Evolutionary conservation across 2,797 vertebrate genomes (phyloP).

Genomic region (Sebastes wilsoni): DNA sequence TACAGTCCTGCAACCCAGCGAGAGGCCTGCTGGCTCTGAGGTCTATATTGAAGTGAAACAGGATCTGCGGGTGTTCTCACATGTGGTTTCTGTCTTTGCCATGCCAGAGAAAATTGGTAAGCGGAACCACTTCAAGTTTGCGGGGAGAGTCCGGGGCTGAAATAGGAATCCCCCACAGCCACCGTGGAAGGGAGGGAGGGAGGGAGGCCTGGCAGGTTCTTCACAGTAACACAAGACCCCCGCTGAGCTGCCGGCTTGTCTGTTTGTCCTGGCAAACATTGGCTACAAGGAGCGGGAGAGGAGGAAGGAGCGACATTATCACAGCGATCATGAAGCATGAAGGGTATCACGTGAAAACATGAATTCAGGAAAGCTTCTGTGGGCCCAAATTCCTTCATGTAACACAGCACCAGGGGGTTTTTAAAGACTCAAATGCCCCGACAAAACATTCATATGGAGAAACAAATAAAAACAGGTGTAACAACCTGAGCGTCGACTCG

Average conservation of each 20-base stretch:
- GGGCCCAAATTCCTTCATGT: not conserved
- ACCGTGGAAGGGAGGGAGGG: not conserved
- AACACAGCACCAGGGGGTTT: not conserved
- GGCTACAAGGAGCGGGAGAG: not conserved
- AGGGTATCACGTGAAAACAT: not conserved
- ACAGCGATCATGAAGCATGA: conserved; percentile 7
- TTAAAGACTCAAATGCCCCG: not conserved
- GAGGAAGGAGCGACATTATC: conserved; percentile 23
- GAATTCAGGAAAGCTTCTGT: not conserved
- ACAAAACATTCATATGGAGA: not conserved
- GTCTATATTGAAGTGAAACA: conserved; percentile 20
- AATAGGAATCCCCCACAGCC: conserved; percentile 41
- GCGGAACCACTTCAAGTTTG: conserved; percentile 53
- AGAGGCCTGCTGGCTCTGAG: not conserved
- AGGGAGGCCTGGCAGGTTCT: conserved; percentile 26
- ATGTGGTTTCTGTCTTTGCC: conserved; percentile 49
- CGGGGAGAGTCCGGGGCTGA: conserved; percentile 27
- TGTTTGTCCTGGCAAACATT: conserved; percentile 48
- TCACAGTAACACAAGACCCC: conserved; percentile 59
- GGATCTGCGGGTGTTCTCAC: conserved; percentile 36
- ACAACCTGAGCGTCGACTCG: not conserved
- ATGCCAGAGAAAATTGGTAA: conserved; percentile 45
- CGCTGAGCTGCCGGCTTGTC: conserved; percentile 56
- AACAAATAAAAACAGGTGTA: conserved; percentile 25
- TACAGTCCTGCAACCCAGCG: not conserved